Evolutionary conservation across 2,113 vertebrate genomes (phyloP).

Genomic region (Pao palembangensis): DNA sequence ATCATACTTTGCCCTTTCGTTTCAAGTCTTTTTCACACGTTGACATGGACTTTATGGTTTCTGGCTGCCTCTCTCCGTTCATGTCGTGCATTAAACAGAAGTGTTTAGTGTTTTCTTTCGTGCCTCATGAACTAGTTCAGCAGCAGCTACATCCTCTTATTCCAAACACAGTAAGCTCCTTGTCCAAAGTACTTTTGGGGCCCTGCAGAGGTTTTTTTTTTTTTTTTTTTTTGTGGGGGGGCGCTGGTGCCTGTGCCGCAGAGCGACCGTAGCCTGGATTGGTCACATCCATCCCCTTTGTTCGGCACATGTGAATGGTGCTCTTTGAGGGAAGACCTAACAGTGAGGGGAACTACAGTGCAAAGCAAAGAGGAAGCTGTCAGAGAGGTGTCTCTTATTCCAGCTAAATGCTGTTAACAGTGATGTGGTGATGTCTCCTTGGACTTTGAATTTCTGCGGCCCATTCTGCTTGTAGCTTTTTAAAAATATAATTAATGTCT

Average conservation of each 20-base stretch:
- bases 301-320: slow-evolving; percentile 66
- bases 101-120: neutral
- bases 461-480: too few relatives aligned
- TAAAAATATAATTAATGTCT: too few relatives aligned
- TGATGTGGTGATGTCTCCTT: too few relatives aligned
- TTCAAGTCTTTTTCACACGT: neutral
- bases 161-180: slow-evolving; percentile 53
- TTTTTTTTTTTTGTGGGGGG: slow-evolving; percentile 14
- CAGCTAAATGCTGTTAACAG: slow-evolving; percentile 13
- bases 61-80: slow-evolving; percentile 9
- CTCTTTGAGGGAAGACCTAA: slow-evolving; percentile 69
- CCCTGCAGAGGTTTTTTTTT: slow-evolving; percentile 33
- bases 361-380: slow-evolving; percentile 15
- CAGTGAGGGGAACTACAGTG: slow-evolving; percentile 49
- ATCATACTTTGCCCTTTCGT: neutral
- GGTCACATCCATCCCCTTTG: slow-evolving; percentile 75
- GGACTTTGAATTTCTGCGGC: too few relatives aligned
- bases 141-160: slow-evolving; percentile 36
- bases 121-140: slow-evolving; percentile 38
- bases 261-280: slow-evolving; percentile 56
- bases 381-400: slow-evolving; percentile 15
- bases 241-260: slow-evolving; percentile 47
- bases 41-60: too few relatives aligned
- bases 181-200: slow-evolving; percentile 66
- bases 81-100: slow-evolving; percentile 19